Conservation (phyloP, 2,888 invertebrate species). For the Torymus tubicola region DNA sequence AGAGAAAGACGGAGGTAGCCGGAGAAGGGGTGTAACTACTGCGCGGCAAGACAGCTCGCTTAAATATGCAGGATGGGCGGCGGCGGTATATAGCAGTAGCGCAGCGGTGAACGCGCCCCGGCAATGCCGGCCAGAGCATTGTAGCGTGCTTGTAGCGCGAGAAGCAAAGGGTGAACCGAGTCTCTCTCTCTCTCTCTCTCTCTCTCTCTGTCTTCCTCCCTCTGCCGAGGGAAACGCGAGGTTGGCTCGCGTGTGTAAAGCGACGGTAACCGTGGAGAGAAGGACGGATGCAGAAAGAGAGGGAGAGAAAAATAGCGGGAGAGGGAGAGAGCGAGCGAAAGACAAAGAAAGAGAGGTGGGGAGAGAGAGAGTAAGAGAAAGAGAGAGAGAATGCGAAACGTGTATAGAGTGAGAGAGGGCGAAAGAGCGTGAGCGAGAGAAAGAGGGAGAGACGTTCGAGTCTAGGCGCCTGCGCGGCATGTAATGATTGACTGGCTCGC, state of each 20-base stretch:
- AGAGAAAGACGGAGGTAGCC: conserved; percentile 30
- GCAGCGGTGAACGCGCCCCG: conserved; percentile 46
- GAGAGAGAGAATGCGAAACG: neutral
- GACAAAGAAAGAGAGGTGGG: conserved; percentile 51
- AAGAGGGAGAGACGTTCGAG: conserved; percentile 45
- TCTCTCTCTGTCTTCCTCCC: conserved; percentile 52
- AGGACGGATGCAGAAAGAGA: conserved; percentile 1
- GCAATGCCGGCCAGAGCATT: conserved; percentile 17
- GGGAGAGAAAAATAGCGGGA: conserved; percentile 57
- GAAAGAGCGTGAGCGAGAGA: conserved; percentile 44
- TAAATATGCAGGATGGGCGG: conserved; percentile 76
- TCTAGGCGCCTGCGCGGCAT: conserved; percentile 73
- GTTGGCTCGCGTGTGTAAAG: conserved; percentile 43
- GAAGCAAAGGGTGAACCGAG: conserved; percentile 6
- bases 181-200: no score
- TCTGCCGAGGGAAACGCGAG: conserved; percentile 68
- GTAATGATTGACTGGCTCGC: conserved; percentile 77
- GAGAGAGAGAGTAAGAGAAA: conserved; percentile 38
- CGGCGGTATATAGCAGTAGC: conserved; percentile 59
- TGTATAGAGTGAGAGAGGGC: neutral
- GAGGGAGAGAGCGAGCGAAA: conserved; percentile 2
- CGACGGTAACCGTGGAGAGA: conserved; percentile 8
- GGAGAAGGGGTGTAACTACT: conserved; percentile 70
- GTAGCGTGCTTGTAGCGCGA: conserved; percentile 2
- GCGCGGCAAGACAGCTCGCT: conserved; percentile 74